Base-by-base conservation (phyloP, 2,888 invertebrate species). In the Bibio marci region DNA sequence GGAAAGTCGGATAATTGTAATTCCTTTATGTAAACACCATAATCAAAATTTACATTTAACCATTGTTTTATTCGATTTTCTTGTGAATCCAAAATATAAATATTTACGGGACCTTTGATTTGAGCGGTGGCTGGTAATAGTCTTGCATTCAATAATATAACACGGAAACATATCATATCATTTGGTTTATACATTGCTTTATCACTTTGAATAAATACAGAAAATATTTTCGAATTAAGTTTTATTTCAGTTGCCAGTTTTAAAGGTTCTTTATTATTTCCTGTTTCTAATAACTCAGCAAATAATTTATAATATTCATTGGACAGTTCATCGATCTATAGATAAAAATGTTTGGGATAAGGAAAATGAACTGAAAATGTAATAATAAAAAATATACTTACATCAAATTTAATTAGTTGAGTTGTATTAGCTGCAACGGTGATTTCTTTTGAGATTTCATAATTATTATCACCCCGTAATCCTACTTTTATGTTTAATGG, bases 201-300 rank as follows among this genome's bases (percentile, higher is more conserved):
- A 60, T 90, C 88, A 0, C 86, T 86, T 56, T 90, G 87, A 43
- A 88, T 73, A 52, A 88, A 80, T 17, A 86, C 71, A 12, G 85
- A 82, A 25, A 15, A 37, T 17, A 28, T 22, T 13, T 37, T 37
- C 8, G 22, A 22, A 22, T 8, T 6, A 6, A 22, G 8, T 22
- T 22, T 22, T 6, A 22, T 22, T 6, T 4, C 4, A 6, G 4
- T 22, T 22, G 5, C 5, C 8, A 22, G 8, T 22, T 22, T 22
- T 22, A 22, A 22, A 6, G 22, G 22, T 22, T 22, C 22, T 22
- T 22, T 22, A 6, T 22, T 8, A 8, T 4, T 4, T 22, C 5
- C 8, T 8, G 8, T 6, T 22, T 4, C 22, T 8, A 8, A 22
- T 22, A 22, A 8, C 8, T 75, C 70, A 1, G 80, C 79, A 30